Percentiles rank a stretch among this genome's conserved stretches.
Conservation (phyloP, 2,888 invertebrate genomes). For the Agonopterix subpropinquella region DNA sequence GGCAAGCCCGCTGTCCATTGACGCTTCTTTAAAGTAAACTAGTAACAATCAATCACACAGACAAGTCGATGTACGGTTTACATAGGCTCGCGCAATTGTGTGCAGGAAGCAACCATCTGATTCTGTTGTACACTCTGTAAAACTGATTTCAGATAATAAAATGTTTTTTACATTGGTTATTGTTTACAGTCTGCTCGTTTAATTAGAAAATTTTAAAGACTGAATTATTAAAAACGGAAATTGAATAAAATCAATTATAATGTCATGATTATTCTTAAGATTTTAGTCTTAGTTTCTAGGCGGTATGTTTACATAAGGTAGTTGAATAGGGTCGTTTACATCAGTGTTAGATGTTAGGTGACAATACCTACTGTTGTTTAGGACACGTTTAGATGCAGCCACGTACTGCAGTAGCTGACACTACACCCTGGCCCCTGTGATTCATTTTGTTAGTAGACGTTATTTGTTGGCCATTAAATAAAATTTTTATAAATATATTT, state of each 20-base stretch:
- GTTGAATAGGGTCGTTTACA: constrained; percentile 26
- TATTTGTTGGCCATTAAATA: constrained; percentile 62
- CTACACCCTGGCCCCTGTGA: constrained; percentile 69
- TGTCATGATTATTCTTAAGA: constrained; percentile 46
- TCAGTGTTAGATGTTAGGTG: constrained; percentile 39
- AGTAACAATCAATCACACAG: no score
- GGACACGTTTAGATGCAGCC: constrained; percentile 41
- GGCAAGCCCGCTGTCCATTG: no score
- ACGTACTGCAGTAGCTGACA: constrained; percentile 41
- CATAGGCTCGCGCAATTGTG: no score
- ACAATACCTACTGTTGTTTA: constrained; percentile 9
- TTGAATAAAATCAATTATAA: constrained; percentile 66
- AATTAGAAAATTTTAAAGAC: constrained; percentile 68
- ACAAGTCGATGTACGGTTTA: no score
- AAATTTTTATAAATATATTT: constrained; percentile 44
- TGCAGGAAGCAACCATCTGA: no score
- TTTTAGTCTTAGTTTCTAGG: constrained; percentile 31
- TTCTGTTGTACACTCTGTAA: no score
- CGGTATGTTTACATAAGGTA: not conserved
- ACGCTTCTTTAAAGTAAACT: no score
- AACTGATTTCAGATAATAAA: not conserved
- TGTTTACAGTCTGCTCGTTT: constrained; percentile 39
- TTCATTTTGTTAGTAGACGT: constrained; percentile 66
- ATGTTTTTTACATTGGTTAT: constrained; percentile 9
- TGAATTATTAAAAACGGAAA: constrained; percentile 55